These are phyloP conservation scores for Gymnothorax reevesii DNA, from an alignment of 2,797 vertebrate species.

Conservation along the genomic window DNA sequence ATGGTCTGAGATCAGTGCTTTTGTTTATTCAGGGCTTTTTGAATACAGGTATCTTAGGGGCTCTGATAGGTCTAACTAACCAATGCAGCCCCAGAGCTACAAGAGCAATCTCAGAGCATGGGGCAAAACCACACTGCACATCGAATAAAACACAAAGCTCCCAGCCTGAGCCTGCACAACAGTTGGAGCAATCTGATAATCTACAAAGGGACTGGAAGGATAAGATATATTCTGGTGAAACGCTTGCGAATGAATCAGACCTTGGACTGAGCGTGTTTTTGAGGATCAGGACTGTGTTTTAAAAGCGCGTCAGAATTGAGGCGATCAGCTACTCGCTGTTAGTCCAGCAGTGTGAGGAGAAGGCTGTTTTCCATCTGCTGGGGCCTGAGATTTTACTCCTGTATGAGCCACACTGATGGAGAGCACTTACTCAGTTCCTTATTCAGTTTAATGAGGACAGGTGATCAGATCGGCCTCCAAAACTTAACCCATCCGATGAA, in stretches of 20 bases:
- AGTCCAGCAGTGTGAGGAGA: conserved; percentile 14
- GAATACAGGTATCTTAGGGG: neutral
- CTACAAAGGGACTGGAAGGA: neutral
- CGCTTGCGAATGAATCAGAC: neutral
- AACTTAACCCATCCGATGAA: conserved; percentile 69
- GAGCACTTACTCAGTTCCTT: neutral
- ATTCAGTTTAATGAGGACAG: conserved; percentile 54
- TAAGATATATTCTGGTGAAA: neutral
- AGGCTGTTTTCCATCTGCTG: conserved; percentile 33
- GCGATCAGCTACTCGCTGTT: conserved; percentile 38
- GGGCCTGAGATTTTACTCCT: neutral
- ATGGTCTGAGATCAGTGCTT: too few species aligned
- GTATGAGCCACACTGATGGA: neutral
- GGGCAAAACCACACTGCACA: neutral
- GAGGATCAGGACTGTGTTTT: neutral
- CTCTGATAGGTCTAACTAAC: neutral
- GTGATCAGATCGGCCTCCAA: conserved; percentile 61
- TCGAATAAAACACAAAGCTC: neutral
- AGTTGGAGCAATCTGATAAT: neutral
- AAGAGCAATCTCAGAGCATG: neutral
- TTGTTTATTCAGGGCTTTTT: too few species aligned
- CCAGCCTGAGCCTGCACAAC: neutral
- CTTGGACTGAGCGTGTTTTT: neutral
- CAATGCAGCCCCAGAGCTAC: neutral
- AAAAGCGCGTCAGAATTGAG: neutral